Evolutionary conservation across 1,140 invertebrate genomes (phyloP).

Genomic region (Ridgeia piscesae): DNA sequence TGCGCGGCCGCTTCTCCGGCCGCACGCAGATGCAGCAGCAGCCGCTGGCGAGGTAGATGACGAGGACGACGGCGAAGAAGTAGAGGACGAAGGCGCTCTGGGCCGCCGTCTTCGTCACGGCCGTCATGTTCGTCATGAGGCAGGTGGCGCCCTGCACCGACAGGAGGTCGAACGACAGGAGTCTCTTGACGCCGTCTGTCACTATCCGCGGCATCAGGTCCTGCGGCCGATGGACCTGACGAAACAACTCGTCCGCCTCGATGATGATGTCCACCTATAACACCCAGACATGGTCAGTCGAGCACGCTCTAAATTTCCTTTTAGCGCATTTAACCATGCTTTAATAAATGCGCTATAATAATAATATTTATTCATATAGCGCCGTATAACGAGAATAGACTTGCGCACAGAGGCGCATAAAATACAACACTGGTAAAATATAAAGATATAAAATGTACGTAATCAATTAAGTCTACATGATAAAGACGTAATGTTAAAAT

Average conservation of each 20-base stretch:
- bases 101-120: neutral
- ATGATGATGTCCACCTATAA: neutral
- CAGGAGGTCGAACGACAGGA: neutral
- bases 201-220: constrained; percentile 2
- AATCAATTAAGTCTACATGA: no score
- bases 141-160: neutral
- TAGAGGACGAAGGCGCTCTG: neutral
- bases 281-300: neutral
- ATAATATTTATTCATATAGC: no score
- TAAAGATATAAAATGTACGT: no score
- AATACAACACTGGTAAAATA: no score
- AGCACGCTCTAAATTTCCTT: no score
- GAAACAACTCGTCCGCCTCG: neutral
- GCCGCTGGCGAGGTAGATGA: constrained; percentile 6
- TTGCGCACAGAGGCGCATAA: no score
- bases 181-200: neutral
- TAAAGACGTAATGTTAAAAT: no score
- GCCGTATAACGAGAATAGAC: no score
- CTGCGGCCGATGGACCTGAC: neutral
- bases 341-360: no score
- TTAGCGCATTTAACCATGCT: no score
- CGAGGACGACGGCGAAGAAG: neutral
- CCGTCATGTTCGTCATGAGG: neutral
- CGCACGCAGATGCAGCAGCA: constrained; percentile 13
- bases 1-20: neutral